These are phyloP conservation scores for Scaptomyza tumidula DNA, from an alignment of 2,888 invertebrate genomes.

Conservation along the genomic window DNA sequence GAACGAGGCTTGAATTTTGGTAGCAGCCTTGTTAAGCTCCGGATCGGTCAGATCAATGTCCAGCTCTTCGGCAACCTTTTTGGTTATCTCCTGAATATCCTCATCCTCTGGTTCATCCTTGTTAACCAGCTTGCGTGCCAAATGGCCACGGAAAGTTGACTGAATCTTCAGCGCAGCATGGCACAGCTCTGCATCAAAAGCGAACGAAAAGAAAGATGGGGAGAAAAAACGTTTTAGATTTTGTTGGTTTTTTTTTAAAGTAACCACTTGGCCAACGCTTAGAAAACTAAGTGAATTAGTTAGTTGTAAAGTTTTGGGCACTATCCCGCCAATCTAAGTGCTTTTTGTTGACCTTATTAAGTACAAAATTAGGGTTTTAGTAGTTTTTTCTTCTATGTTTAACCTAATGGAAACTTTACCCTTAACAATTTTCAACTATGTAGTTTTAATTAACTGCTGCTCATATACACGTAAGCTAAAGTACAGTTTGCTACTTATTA, in stretches of 20 bases:
- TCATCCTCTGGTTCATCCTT: constrained; percentile 85
- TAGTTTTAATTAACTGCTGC: constrained; percentile 54
- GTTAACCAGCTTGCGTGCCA: constrained; percentile 90
- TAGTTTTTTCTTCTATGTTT: background rate
- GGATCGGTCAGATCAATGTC: constrained; percentile 95
- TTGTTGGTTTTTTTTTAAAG: constrained; percentile 21
- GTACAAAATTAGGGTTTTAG: constrained; percentile 4
- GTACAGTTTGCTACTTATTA: constrained; percentile 1
- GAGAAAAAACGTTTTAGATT: constrained; percentile 8
- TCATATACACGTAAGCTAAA: background rate
- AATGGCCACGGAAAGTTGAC: constrained; percentile 95
- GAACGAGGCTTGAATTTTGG: constrained; percentile 96
- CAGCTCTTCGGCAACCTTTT: constrained; percentile 89
- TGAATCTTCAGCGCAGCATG: constrained; percentile 95
- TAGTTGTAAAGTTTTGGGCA: constrained; percentile 36
- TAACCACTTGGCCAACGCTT: constrained; percentile 23
- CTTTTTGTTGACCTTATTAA: constrained; percentile 20
- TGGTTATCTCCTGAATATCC: constrained; percentile 86
- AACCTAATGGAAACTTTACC: constrained; percentile 49
- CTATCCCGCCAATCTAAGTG: constrained; percentile 27
- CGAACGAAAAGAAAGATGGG: background rate
- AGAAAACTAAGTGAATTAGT: constrained; percentile 17
- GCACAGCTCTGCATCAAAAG: constrained; percentile 88
- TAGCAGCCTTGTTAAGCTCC: constrained; percentile 94
- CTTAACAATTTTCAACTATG: constrained; percentile 43